phyloP scores from a whole-genome alignment of 2,113 vertebrate genomes.

The Delphinus delphis region DNA sequence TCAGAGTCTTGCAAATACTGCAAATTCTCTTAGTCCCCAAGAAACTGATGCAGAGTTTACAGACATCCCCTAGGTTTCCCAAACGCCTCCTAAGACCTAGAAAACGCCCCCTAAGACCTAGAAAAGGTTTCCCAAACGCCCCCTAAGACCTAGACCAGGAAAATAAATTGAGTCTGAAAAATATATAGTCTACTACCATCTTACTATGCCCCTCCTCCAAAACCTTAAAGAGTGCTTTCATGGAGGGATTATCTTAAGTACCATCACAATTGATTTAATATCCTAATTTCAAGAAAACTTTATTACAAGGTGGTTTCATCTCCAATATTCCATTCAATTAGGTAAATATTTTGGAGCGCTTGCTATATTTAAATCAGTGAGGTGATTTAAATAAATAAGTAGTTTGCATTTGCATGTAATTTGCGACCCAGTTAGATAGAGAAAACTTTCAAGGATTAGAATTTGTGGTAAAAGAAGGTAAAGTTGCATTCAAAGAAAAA shows the following conservation, averaged over 20 bases:
- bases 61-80: background rate
- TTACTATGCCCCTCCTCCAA: background rate
- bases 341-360: background rate
- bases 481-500: background rate
- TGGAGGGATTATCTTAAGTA: background rate
- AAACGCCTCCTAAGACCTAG: background rate
- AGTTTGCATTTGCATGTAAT: constrained; percentile 23
- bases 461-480: background rate
- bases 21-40: background rate
- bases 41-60: background rate
- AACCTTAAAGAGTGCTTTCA: background rate
- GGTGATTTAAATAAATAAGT: constrained; percentile 46
- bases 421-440: background rate
- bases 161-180: constrained; percentile 13
- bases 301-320: background rate
- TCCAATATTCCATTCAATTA: constrained; percentile 30
- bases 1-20: background rate
- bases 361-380: constrained; percentile 43
- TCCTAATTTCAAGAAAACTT: constrained; percentile 21
- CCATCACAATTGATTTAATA: background rate
- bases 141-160: background rate
- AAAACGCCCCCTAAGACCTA: background rate
- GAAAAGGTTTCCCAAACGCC: background rate
- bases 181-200: background rate
- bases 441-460: background rate